These are phyloP conservation scores for Psilopogon haemacephalus DNA, from an alignment of 2,113 vertebrate species.

Conservation along the genomic window DNA sequence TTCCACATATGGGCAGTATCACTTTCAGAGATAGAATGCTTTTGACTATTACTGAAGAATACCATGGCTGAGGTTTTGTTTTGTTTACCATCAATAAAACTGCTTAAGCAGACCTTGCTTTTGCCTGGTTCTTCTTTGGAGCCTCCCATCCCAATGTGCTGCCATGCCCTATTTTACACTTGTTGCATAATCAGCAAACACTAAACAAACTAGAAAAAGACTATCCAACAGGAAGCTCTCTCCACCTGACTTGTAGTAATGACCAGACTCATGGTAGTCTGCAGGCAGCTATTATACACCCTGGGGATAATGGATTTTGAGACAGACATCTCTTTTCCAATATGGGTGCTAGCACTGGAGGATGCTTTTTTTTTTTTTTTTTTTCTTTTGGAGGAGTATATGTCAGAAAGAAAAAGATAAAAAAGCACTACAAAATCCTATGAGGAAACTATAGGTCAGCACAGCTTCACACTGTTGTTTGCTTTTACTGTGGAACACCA, in stretches of 20 bases:
- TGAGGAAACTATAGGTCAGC: background rate
- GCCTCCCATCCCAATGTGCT: background rate
- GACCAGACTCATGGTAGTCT: background rate
- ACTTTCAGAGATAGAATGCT: background rate
- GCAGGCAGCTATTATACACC: background rate
- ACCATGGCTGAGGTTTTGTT: background rate
- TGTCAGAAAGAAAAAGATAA: background rate
- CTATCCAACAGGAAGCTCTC: background rate
- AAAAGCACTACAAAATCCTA: background rate
- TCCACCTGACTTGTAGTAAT: background rate
- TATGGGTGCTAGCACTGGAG: background rate
- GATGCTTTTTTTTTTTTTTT: background rate
- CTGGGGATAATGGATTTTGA: background rate
- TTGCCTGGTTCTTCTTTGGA: background rate
- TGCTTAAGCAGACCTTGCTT: background rate
- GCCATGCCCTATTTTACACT: background rate
- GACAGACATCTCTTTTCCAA: background rate
- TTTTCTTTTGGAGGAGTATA: background rate
- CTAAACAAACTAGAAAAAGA: background rate
- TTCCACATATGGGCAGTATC: background rate
- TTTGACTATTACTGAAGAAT: background rate
- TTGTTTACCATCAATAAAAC: background rate
- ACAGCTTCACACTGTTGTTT: constrained; percentile 12
- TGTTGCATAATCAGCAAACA: constrained; percentile 15
- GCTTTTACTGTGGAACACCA: constrained; percentile 31